phyloP scores from a whole-genome alignment of 2,888 invertebrate genomes.

The Hetaerina titia region DNA sequence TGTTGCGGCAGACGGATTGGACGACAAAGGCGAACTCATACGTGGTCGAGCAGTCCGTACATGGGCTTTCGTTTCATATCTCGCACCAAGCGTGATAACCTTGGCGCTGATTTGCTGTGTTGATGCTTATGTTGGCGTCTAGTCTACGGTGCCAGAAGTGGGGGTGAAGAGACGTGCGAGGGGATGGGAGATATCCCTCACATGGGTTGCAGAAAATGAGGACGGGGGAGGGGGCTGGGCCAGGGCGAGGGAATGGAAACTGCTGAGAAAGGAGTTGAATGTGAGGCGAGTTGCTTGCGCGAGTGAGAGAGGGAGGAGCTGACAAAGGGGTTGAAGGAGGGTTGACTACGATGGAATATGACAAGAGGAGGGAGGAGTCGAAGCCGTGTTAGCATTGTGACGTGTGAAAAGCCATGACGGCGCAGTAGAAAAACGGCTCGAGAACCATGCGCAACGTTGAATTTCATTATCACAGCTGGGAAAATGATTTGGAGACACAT shows the following conservation, averaged over 20 bases:
- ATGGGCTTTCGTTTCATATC: neutral
- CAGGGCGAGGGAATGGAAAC: no score
- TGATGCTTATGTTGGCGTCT: slow-evolving; percentile 1
- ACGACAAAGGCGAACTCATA: neutral
- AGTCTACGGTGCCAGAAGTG: neutral
- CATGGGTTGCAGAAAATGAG: neutral
- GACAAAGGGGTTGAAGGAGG: neutral
- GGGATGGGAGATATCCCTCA: neutral
- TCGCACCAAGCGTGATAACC: neutral
- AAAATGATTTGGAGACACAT: no score
- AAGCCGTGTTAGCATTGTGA: neutral
- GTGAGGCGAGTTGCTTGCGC: neutral
- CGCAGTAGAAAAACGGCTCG: neutral
- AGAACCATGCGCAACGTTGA: no score
- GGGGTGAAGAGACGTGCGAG: no score
- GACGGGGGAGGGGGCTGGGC: neutral
- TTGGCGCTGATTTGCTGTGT: neutral
- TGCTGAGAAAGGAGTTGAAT: neutral
- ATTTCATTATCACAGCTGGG: no score
- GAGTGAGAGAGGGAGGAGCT: no score
- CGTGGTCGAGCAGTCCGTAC: neutral
- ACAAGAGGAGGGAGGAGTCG: neutral
- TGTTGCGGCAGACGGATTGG: neutral
- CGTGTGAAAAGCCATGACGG: neutral
- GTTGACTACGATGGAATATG: neutral